Evolutionary conservation across 2,888 invertebrate genomes (phyloP).

Genomic region (Formica aserva): DNA sequence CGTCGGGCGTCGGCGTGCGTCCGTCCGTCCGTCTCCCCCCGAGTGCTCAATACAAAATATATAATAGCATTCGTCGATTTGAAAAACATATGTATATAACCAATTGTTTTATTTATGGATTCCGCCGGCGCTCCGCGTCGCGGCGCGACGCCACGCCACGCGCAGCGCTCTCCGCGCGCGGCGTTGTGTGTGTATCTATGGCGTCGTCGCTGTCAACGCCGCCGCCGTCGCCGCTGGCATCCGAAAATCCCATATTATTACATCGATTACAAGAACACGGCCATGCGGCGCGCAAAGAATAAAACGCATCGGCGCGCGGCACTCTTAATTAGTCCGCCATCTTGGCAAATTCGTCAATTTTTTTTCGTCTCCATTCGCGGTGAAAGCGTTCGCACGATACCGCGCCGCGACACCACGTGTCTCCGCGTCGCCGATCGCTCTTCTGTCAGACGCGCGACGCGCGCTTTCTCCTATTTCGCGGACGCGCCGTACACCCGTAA

Average conservation of each 20-base stretch:
- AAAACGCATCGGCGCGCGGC: constrained; percentile 78
- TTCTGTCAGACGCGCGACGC: not conserved
- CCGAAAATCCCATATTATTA: constrained; percentile 46
- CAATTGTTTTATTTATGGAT: constrained; percentile 83
- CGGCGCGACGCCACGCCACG: constrained; percentile 33
- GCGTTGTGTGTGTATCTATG: not conserved
- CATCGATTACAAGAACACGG: constrained; percentile 21
- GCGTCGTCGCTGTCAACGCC: not conserved
- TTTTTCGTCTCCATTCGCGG: not conserved
- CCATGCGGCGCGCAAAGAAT: constrained; percentile 72
- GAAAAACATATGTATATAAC: constrained; percentile 82
- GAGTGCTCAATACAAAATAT: constrained; percentile 85
- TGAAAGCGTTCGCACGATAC: too few relatives aligned
- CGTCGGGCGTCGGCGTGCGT: constrained; percentile 81
- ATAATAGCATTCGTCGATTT: constrained; percentile 85
- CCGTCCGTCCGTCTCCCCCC: constrained; percentile 49
- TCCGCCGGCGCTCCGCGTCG: constrained; percentile 57
- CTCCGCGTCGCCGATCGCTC: not conserved
- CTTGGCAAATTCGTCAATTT: constrained; percentile 62
- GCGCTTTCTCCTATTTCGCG: not conserved
- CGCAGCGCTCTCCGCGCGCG: constrained; percentile 7
- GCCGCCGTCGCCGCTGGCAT: not conserved
- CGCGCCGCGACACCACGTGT: not conserved
- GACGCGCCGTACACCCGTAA: constrained; percentile 18
- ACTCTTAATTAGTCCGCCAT: constrained; percentile 84